These are phyloP conservation scores for Crotophaga sulcirostris DNA, from an alignment of 2,113 vertebrate genomes.

Conservation along the genomic window DNA sequence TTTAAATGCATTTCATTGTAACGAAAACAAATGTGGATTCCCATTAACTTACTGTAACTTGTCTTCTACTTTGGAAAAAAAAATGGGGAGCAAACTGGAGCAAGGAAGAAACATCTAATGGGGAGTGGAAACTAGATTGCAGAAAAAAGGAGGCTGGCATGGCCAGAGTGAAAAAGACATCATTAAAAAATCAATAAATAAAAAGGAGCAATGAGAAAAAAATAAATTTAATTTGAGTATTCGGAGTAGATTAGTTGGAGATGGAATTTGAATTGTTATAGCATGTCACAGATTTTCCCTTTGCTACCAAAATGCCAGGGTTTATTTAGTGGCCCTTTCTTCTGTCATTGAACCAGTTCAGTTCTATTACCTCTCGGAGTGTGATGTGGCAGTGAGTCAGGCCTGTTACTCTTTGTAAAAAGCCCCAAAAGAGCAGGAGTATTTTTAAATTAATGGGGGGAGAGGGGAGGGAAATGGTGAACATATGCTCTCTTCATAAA, in stretches of 20 bases:
- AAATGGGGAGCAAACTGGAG: not conserved
- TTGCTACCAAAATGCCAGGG: not conserved
- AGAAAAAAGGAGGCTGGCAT: not conserved
- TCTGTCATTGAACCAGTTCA: not conserved
- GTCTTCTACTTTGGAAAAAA: not conserved
- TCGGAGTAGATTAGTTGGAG: not conserved
- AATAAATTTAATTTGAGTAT: not conserved
- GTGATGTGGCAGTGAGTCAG: not conserved
- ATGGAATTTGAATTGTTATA: not conserved
- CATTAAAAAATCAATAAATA: not conserved
- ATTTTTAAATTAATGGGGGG: not conserved
- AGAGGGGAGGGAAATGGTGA: not conserved
- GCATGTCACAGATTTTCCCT: not conserved
- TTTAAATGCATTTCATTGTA: not conserved
- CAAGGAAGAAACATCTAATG: not conserved
- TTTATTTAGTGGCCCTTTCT: not conserved
- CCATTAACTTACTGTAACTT: not conserved
- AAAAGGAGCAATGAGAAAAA: not conserved
- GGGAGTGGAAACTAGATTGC: not conserved
- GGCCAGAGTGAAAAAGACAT: not conserved
- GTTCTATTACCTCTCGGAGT: not conserved
- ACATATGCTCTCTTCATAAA: not conserved
- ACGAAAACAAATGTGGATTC: not conserved
- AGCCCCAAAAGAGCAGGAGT: not conserved
- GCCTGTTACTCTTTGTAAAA: not conserved